Percentiles rank a stretch among this genome's conserved stretches.
Conservation (phyloP, 2,797 vertebrate genomes). For the Phalloptychus januarius region DNA sequence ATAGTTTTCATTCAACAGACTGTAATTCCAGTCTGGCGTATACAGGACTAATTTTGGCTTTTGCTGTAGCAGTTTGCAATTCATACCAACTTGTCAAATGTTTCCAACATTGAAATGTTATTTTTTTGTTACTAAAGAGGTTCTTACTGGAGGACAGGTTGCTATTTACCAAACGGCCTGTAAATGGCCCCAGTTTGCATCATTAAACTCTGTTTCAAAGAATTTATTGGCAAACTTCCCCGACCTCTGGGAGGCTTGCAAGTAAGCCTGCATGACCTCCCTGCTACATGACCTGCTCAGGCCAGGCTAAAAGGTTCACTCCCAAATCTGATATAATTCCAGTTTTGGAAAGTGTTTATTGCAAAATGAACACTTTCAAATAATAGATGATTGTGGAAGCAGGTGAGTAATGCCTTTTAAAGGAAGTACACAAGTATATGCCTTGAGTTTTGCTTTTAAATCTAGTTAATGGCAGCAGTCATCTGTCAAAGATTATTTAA, state of each 20-base stretch:
- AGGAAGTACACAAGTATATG: background rate
- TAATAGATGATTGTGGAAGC: background rate
- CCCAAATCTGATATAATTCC: background rate
- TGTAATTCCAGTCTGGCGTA: background rate
- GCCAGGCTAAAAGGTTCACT: background rate
- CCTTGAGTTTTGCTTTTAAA: background rate
- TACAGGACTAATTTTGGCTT: background rate
- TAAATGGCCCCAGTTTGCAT: background rate
- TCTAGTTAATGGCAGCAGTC: fast-evolving
- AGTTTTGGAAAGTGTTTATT: background rate
- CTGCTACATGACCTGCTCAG: background rate
- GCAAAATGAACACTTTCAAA: background rate
- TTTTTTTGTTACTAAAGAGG: background rate
- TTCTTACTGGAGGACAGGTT: background rate
- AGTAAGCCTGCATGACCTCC: too few species aligned
- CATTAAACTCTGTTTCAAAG: background rate
- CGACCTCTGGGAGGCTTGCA: too few species aligned
- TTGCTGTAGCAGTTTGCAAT: too few species aligned
- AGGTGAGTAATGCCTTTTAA: background rate
- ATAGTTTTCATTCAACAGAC: too few species aligned
- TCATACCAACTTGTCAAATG: background rate
- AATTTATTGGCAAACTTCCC: background rate
- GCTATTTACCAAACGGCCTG: background rate
- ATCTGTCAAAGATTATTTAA: conserved; percentile 5
- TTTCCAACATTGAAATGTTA: background rate